These are phyloP conservation scores for Porites lutea DNA, from an alignment of 64 coral and sea anemone genomes.

Conservation along the genomic window DNA sequence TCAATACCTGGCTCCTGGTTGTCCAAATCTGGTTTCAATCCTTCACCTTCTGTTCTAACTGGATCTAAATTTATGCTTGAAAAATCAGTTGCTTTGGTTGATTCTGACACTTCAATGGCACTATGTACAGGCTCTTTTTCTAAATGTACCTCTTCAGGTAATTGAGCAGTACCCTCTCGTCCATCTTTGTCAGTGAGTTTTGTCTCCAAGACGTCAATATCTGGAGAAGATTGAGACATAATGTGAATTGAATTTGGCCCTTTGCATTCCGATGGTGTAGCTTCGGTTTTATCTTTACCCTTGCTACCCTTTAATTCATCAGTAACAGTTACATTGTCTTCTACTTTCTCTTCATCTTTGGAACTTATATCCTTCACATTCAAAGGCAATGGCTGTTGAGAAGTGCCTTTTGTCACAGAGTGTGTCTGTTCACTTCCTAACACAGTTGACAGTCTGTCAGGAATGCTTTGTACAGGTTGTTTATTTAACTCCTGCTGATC, in stretches of 20 bases:
- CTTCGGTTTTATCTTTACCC: not conserved
- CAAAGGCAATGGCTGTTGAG: not conserved
- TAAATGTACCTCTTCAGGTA: conserved; percentile 41
- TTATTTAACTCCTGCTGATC: not conserved
- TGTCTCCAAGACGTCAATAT: conserved; percentile 94
- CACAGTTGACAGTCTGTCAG: not conserved
- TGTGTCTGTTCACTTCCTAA: not conserved
- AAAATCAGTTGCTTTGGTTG: not conserved
- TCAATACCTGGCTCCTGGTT: not conserved
- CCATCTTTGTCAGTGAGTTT: conserved; percentile 78
- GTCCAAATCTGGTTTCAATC: not conserved
- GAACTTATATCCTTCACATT: not conserved
- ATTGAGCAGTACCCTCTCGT: conserved; percentile 86
- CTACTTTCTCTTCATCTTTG: not conserved
- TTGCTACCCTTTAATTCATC: not conserved
- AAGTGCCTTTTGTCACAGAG: not conserved
- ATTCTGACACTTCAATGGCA: not conserved
- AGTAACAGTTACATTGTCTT: not conserved
- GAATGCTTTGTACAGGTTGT: not conserved
- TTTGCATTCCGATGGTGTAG: conserved; percentile 52
- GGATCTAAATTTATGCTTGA: not conserved
- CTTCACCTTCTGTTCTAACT: not conserved
- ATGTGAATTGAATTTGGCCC: conserved; percentile 72
- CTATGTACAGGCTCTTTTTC: not conserved
- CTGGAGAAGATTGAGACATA: conserved; percentile 53